These are phyloP conservation scores for Phthorimaea operculella DNA, from an alignment of 1,140 invertebrate species.

Conservation along the genomic window DNA sequence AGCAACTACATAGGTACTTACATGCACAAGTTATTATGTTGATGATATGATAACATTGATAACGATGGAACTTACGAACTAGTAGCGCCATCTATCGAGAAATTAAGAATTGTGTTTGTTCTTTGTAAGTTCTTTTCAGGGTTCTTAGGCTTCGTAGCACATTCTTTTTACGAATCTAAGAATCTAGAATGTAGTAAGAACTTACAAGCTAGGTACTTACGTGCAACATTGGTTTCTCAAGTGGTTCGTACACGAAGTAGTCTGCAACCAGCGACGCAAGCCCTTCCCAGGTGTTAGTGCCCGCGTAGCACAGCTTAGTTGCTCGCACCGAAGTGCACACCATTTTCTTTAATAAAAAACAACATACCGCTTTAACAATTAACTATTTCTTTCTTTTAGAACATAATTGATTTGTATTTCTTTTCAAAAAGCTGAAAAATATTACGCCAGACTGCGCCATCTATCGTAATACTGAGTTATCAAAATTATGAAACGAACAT, in stretches of 20 bases:
- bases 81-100: neutral
- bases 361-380: too few species aligned
- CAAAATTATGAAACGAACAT: conserved; percentile 16
- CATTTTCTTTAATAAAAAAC: conserved; percentile 71
- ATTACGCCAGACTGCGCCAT: conserved; percentile 11
- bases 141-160: neutral
- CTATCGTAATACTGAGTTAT: conserved; percentile 5
- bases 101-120: too few species aligned
- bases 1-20: neutral
- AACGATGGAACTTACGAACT: too few species aligned
- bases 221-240: conserved; percentile 67
- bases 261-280: conserved; percentile 72
- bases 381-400: too few species aligned
- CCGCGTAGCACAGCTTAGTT: conserved; percentile 71
- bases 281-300: conserved; percentile 72
- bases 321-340: conserved; percentile 76
- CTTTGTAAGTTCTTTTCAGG: too few species aligned
- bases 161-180: neutral
- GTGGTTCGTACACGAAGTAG: conserved; percentile 71
- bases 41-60: too few species aligned
- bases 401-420: neutral
- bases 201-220: conserved; percentile 63
- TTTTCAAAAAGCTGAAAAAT: neutral
- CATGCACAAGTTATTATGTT: neutral
- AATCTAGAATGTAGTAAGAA: neutral